Evolutionary conservation across 2,888 invertebrate species (phyloP), one percentile per base, ranked within the genome.

Genomic region (Diarsia rubi): DNA sequence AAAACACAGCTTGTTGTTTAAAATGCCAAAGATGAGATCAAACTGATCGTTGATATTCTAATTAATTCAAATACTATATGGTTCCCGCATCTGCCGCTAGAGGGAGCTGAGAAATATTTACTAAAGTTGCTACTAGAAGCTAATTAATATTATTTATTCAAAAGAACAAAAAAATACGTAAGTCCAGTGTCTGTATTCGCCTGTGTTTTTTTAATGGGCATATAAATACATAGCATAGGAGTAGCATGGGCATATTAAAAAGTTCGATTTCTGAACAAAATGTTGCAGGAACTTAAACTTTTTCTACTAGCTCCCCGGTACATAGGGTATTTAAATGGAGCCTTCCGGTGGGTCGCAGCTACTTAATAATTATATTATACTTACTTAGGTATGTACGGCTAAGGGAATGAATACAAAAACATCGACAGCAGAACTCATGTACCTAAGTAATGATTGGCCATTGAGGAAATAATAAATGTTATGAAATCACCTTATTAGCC

Each of bases 41-140:
- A 49, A 65, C 59, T 12, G 66, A 62, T 45, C 47, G 65, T 76
- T 52, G 19, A 64, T 71, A 80, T 75, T 75, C 31, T 62, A 66
- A 75, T 72, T 47, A 54, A 68, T 65, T 71, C 49, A n/a, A 0
- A 52, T n/a, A 42, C 52, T 44, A 49, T 24, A 24, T 64, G 45
- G 67, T 85, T 79, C 73, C 21, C 27, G 14, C 21, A 2, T 21
- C 0, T 44, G 11, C 9, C 83, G 71, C 66, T n/a, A 86, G 86
- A 87, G 83, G 88, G 88, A 78, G 78, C 42, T 3, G 1, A 69
- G 11, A 31, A n/a, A 68, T 16, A 52, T 44, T 0, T n/a, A 19
- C 47, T 57, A 27, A 69, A 63, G 42, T 60, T 65, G 31, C n/a
- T 62, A 12, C n/a, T 9, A 1, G 16, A 42, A 0, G 2, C 14